These are phyloP conservation scores for Embidobia sp. DNA, from an alignment of 2,888 invertebrate genomes.

Conservation along the genomic window DNA sequence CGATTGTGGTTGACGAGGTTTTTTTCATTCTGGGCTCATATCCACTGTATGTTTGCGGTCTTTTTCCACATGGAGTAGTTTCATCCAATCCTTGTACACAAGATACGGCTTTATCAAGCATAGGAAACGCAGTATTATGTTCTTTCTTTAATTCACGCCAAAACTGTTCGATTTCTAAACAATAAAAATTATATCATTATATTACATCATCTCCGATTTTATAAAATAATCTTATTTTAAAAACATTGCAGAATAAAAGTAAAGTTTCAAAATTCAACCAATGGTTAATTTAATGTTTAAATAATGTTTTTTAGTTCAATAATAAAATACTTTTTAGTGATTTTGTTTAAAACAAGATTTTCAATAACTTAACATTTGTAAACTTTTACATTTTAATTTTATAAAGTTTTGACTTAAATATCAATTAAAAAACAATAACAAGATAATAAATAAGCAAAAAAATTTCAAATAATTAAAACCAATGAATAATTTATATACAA, in stretches of 20 bases:
- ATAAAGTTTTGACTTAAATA: background rate
- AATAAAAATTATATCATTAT: background rate
- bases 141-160: constrained; percentile 88
- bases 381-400: background rate
- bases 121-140: constrained; percentile 84
- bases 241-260: too few species aligned
- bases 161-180: constrained; percentile 86
- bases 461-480: background rate
- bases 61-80: constrained; percentile 81
- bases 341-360: too few species aligned
- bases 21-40: constrained; percentile 77
- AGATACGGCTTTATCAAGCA: constrained; percentile 89
- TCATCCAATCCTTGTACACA: constrained; percentile 89
- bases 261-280: too few species aligned
- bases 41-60: constrained; percentile 87
- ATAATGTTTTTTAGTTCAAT: too few species aligned
- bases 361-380: too few species aligned
- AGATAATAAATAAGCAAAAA: background rate
- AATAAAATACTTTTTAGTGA: too few species aligned
- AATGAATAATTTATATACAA: too few species aligned
- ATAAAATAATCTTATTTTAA: too few species aligned
- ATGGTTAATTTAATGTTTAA: too few species aligned
- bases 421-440: background rate
- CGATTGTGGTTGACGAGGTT: constrained; percentile 49
- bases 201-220: too few species aligned